phyloP scores from a whole-genome alignment of 2,797 vertebrate genomes.

The Galago senegalensis region DNA sequence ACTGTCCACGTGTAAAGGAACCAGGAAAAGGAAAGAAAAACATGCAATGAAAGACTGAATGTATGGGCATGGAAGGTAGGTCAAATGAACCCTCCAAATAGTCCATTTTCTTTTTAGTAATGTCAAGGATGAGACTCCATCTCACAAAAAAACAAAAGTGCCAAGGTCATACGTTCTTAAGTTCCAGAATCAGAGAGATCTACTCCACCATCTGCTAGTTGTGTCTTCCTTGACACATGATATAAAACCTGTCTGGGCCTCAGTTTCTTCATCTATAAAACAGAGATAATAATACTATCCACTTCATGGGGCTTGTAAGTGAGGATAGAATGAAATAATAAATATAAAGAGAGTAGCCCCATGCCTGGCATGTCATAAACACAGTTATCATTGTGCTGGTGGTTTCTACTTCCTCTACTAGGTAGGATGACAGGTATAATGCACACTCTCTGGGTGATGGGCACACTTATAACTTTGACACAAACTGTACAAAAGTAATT shows the following conservation, averaged over 20 bases:
- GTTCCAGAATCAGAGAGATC: not conserved
- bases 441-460: too few species aligned
- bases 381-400: not conserved
- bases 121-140: not conserved
- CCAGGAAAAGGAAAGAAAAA: not conserved
- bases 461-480: too few species aligned
- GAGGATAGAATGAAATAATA: not conserved
- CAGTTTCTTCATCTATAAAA: slow-evolving; percentile 15
- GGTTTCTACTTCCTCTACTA: not conserved
- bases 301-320: not conserved
- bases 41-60: not conserved
- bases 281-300: not conserved
- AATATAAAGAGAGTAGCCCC: not conserved
- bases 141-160: too few species aligned
- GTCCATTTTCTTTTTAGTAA: not conserved
- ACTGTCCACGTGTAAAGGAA: slow-evolving; percentile 4
- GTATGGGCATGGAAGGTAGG: not conserved
- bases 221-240: not conserved
- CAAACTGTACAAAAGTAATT: too few species aligned
- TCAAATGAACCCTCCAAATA: not conserved
- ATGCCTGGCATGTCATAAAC: not conserved
- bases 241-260: not conserved
- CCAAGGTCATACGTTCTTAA: not conserved
- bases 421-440: not conserved
- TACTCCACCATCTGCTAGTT: not conserved